Evolutionary conservation across 2,797 vertebrate species (phyloP).

Genomic region (Sandelia bainsii): DNA sequence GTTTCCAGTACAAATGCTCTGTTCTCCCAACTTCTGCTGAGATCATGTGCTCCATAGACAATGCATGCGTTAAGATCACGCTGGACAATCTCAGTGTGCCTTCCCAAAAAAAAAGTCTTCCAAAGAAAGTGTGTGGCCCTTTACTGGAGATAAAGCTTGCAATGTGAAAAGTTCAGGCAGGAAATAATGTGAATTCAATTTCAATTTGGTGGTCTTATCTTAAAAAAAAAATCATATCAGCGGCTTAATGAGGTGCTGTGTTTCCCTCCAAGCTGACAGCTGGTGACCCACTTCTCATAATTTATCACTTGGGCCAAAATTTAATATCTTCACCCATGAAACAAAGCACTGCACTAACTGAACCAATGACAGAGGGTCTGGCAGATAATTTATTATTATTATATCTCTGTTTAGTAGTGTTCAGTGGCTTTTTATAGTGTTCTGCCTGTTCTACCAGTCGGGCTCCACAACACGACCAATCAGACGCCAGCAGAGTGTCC

Average conservation of each 20-base stretch:
- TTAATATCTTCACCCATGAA: slow-evolving; percentile 1
- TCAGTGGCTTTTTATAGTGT: no score
- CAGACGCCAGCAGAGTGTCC: background rate
- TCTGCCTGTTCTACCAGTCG: background rate
- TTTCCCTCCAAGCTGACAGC: slow-evolving; percentile 18
- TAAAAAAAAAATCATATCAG: background rate
- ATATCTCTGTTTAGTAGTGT: no score
- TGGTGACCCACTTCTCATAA: slow-evolving; percentile 33
- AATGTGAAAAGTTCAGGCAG: background rate
- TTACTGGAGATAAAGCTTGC: background rate
- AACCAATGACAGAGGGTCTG: background rate
- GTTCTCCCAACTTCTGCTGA: background rate
- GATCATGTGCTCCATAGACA: background rate
- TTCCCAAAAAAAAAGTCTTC: background rate
- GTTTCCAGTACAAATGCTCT: slow-evolving; percentile 1
- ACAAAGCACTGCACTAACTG: background rate
- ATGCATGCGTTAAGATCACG: background rate
- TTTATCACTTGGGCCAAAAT: background rate
- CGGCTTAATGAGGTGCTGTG: slow-evolving; percentile 8
- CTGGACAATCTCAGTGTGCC: background rate
- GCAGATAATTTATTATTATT: no score
- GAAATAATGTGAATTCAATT: background rate
- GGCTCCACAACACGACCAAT: background rate
- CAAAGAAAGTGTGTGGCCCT: no score
- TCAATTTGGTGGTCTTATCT: background rate